A percentile compares a stretch with the other conserved stretches of the same genome.
Evolutionary conservation across 2,797 vertebrate species (phyloP).

Genomic region (Enteromius treurensis): DNA sequence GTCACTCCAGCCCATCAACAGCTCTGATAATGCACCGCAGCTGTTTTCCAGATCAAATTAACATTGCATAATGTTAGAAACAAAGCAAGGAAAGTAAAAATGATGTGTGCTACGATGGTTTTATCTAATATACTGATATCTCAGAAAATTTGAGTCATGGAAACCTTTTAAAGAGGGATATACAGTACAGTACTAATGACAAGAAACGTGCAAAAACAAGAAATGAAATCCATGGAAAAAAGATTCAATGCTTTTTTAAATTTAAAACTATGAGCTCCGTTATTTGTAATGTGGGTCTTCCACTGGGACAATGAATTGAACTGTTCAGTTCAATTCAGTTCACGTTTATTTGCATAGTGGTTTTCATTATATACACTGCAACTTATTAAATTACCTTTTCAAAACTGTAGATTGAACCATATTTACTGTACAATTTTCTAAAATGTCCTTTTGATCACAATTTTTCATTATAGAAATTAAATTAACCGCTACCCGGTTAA

Average conservation of each 20-base stretch:
- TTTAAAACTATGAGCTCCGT: not conserved
- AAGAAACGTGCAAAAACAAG: not conserved
- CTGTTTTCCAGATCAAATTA: conserved; percentile 48
- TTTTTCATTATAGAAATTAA: not conserved
- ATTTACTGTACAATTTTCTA: not conserved
- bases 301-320: too few species aligned
- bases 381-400: too few species aligned
- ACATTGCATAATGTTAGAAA: not conserved
- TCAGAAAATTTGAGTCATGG: not conserved
- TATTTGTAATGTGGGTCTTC: not conserved
- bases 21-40: conserved; percentile 59
- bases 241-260: not conserved
- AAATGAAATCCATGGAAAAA: not conserved
- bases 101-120: not conserved
- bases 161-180: not conserved
- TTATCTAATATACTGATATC: not conserved
- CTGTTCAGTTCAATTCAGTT: not conserved
- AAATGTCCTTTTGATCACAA: not conserved
- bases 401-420: too few species aligned
- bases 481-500: not conserved
- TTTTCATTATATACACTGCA: not conserved
- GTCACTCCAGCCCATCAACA: conserved; percentile 69
- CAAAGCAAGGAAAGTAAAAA: not conserved
- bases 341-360: not conserved
- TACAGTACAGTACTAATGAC: not conserved